Conservation (phyloP, 1,140 invertebrate species). For the Acromyrmex heyeri region DNA sequence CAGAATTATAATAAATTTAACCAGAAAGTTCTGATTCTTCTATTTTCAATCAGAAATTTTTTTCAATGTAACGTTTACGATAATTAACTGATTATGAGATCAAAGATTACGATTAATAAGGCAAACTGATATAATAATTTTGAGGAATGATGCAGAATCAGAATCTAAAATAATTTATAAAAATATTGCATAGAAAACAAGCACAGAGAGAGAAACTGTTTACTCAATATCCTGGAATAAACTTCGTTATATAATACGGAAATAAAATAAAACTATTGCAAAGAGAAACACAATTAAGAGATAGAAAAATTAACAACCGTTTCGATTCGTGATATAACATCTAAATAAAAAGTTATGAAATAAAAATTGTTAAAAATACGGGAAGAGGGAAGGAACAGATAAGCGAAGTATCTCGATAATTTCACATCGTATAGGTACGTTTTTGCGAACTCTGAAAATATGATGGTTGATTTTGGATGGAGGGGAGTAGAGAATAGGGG, state of each 20-base stretch:
- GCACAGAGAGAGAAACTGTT: constrained; percentile 5
- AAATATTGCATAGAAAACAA: background rate
- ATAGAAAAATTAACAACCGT: constrained; percentile 20
- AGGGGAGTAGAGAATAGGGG: background rate
- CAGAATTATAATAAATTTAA: too few species aligned
- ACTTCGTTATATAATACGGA: background rate
- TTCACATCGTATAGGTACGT: constrained; percentile 31
- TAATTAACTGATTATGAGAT: background rate
- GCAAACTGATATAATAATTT: background rate
- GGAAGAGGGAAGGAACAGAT: background rate
- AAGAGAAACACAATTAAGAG: constrained; percentile 23
- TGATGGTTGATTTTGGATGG: background rate
- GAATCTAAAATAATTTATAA: constrained; percentile 26
- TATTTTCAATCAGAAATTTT: too few species aligned
- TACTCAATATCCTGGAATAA: constrained; percentile 21
- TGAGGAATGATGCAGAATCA: background rate
- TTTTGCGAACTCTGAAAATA: constrained; percentile 52
- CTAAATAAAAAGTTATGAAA: background rate
- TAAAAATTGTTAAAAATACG: background rate
- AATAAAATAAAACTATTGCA: constrained; percentile 11
- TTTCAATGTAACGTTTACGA: background rate
- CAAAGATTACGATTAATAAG: background rate
- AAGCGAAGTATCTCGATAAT: constrained; percentile 50
- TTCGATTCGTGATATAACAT: background rate
- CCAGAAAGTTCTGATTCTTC: too few species aligned